Evolutionary conservation across 2,113 vertebrate species (phyloP).

Genomic region (Xenopus laevis): DNA sequence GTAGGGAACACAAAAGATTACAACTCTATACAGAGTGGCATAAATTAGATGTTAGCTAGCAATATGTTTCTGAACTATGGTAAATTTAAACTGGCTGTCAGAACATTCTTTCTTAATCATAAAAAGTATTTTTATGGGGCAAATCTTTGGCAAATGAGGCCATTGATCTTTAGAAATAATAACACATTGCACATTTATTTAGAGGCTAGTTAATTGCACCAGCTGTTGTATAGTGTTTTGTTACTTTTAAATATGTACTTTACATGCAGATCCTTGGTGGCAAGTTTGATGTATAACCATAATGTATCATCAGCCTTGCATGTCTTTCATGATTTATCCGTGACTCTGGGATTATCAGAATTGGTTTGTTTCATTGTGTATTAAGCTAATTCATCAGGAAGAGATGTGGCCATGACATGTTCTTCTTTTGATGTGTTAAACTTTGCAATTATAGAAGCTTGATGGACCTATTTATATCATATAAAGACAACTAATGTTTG

Average conservation of each 20-base stretch:
- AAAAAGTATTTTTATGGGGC: slow-evolving; percentile 36
- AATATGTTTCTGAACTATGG: slow-evolving; percentile 16
- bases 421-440: neutral
- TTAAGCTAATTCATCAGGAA: slow-evolving; percentile 47
- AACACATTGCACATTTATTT: slow-evolving; percentile 34
- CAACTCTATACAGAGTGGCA: neutral
- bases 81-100: slow-evolving; percentile 28
- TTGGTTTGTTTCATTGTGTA: slow-evolving; percentile 49
- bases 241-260: slow-evolving; percentile 30
- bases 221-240: slow-evolving; percentile 27
- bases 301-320: slow-evolving; percentile 36
- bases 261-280: slow-evolving; percentile 12
- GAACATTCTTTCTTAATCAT: slow-evolving; percentile 34
- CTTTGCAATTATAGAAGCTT: no score
- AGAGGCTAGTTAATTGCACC: slow-evolving; percentile 32
- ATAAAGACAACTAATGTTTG: no score
- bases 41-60: slow-evolving; percentile 32
- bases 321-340: slow-evolving; percentile 38
- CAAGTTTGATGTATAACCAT: slow-evolving; percentile 35
- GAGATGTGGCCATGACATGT: slow-evolving; percentile 28
- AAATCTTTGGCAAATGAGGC: slow-evolving; percentile 34
- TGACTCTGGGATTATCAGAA: slow-evolving; percentile 42
- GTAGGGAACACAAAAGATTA: neutral
- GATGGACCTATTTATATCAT: no score
- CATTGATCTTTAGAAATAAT: slow-evolving; percentile 40